Conservation (phyloP, 2,888 invertebrate species). For the Sinohyriopsis cumingii region DNA sequence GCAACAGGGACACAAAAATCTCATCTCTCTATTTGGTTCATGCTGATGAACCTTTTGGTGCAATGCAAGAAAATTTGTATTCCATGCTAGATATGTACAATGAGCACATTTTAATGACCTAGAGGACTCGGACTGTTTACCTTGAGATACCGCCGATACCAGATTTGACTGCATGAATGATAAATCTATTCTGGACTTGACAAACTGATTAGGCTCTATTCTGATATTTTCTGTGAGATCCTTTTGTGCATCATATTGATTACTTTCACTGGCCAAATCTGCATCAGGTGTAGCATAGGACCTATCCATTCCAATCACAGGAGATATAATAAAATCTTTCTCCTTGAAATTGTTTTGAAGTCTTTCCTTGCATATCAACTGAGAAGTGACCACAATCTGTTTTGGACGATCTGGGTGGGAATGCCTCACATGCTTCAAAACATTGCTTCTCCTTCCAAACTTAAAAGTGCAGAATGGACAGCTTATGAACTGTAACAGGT, state of each 20-base stretch:
- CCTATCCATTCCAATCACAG: too few species aligned
- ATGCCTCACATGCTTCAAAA: conserved; percentile 51
- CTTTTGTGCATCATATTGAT: too few species aligned
- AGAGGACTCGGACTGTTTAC: conserved; percentile 3
- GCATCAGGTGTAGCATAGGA: too few species aligned
- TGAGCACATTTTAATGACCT: conserved; percentile 24
- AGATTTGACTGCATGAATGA: too few species aligned
- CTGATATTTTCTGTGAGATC: too few species aligned
- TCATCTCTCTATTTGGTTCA: conserved; percentile 25
- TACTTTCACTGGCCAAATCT: too few species aligned
- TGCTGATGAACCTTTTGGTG: conserved; percentile 25
- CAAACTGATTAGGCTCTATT: too few species aligned
- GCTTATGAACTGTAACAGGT: conserved; percentile 57
- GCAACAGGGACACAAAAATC: conserved; percentile 43
- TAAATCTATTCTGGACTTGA: too few species aligned
- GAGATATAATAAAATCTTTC: too few species aligned
- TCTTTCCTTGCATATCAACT: conserved; percentile 60
- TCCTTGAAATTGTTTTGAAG: too few species aligned
- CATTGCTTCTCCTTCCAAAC: conserved; percentile 44
- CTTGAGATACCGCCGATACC: too few species aligned
- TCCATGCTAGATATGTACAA: conserved; percentile 30
- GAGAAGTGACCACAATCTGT: conserved; percentile 58
- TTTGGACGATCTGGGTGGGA: conserved; percentile 58
- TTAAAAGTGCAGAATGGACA: conserved; percentile 60
- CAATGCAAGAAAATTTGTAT: conserved; percentile 14